phyloP scores from a whole-genome alignment of 2,888 invertebrate genomes.

The Platycnemis pennipes region DNA sequence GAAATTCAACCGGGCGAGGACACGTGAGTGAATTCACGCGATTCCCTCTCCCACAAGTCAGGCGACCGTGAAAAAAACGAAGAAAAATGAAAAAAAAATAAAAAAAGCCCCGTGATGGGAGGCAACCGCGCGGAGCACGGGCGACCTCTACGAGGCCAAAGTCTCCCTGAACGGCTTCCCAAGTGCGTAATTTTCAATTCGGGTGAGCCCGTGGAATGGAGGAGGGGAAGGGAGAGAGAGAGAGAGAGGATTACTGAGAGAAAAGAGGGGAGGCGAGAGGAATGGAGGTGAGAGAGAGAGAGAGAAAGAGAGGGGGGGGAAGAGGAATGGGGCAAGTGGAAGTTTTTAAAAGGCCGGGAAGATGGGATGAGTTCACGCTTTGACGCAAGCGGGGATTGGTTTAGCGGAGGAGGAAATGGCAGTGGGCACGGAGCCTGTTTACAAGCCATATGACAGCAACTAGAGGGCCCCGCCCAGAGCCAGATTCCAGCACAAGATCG shows the following conservation, averaged over 20 bases:
- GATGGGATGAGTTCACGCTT: not conserved
- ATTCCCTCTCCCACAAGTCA: no score
- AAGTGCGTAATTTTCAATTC: slow-evolving; percentile 12
- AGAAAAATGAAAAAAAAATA: no score
- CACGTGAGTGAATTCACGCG: no score
- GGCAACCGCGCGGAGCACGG: not conserved
- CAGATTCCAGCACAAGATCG: no score
- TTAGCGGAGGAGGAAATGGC: not conserved
- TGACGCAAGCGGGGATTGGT: not conserved
- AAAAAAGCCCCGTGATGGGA: no score
- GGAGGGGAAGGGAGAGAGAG: no score
- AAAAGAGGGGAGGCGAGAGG: not conserved
- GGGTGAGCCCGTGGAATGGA: not conserved
- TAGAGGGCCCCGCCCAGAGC: not conserved
- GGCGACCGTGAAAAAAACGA: no score
- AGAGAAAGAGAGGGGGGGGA: not conserved
- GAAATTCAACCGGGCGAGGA: no score
- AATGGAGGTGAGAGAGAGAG: not conserved
- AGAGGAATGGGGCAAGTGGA: not conserved
- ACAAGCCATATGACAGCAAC: not conserved
- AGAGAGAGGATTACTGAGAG: not conserved
- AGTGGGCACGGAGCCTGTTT: not conserved
- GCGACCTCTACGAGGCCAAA: not conserved
- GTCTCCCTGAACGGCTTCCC: not conserved
- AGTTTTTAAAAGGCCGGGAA: not conserved